Conservation (phyloP, 2,113 vertebrate species). For the Pimephales promelas region DNA sequence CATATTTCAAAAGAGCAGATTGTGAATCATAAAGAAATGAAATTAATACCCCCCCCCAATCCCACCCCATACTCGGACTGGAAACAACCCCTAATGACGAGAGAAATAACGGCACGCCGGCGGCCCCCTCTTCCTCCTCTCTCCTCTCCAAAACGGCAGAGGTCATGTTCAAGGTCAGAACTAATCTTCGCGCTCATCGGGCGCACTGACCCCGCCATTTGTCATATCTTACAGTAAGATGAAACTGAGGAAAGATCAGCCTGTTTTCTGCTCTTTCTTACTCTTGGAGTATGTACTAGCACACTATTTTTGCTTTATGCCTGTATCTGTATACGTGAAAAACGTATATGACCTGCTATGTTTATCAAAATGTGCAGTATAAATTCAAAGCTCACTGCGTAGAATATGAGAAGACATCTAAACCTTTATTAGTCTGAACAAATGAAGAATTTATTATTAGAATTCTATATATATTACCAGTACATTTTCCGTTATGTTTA, state of each 20-base stretch:
- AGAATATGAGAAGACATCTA: not conserved
- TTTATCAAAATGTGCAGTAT: not conserved
- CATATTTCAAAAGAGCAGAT: constrained; percentile 93
- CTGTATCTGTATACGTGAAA: not conserved
- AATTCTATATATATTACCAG: too few relatives aligned
- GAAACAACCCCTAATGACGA: constrained; percentile 85
- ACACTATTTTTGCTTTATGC: not conserved
- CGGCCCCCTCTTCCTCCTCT: constrained; percentile 55
- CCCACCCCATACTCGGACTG: constrained; percentile 75
- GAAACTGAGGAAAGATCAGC: constrained; percentile 56
- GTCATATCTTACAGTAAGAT: constrained; percentile 64
- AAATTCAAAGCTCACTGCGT: not conserved
- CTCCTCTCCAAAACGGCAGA: constrained; percentile 71
- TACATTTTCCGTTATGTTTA: too few relatives aligned
- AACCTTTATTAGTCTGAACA: too few relatives aligned
- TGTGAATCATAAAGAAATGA: constrained; percentile 94
- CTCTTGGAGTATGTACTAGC: not conserved
- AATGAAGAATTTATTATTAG: too few relatives aligned
- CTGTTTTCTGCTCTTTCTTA: constrained; percentile 52
- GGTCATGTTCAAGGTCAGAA: constrained; percentile 83
- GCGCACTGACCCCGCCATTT: constrained; percentile 67
- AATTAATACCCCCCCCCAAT: constrained; percentile 86
- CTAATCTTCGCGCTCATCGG: constrained; percentile 68
- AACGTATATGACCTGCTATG: not conserved
- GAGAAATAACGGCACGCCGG: constrained; percentile 76